Evolutionary conservation across 2,888 invertebrate genomes (phyloP), one percentile per base, ranked within the genome.

Genomic region (Lottia scabra): DNA sequence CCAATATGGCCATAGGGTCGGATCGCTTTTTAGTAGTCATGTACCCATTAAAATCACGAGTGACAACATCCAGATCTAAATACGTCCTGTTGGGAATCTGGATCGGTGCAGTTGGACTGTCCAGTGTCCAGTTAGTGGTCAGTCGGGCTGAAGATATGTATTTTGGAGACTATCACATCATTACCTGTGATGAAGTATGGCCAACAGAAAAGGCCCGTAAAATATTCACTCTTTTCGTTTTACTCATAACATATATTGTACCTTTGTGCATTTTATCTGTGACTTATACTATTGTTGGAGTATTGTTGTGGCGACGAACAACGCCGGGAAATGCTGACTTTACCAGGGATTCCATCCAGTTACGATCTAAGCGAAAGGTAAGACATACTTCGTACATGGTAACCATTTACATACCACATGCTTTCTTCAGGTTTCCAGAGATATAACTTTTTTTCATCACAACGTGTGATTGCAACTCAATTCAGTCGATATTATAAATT

Each of bases 301-400:
- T 87, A 76, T 84, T 89, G 70, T 85, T 91, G 78, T 91, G 91
- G 90, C 83, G 88, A 64, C 83, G 90, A 38, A 88, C 89, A 8
- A 84, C 90, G 0, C 91, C 91, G 0, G 91, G 91, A 4, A 91
- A 91, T 77, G 90, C 90, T 0, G 89, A 91, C 75, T 83, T 87
- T 12, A 83, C 82, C 8, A 77, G 91, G 63, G 91, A 91, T 80
- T 81, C 85, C 62, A 88, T 89, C 10, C 90, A 90, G 78, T 83
- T 90, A 13, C 74, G 82, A 79, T 81, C 90, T 19, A 91, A 91
- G 78, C 84, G 89, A 70, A 91, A 90, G 89, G 91, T 90, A 77
- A 78, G 82, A 6, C 38, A 38, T 10, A 10, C 10, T 8, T 38
- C 10, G 38, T 4, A 30, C 6, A 38, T 10, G 5, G 10, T 38